Percentiles rank a stretch among this genome's conserved stretches.
Evolutionary conservation across 1,140 invertebrate species (phyloP).

Genomic region (Octopus sinensis): DNA sequence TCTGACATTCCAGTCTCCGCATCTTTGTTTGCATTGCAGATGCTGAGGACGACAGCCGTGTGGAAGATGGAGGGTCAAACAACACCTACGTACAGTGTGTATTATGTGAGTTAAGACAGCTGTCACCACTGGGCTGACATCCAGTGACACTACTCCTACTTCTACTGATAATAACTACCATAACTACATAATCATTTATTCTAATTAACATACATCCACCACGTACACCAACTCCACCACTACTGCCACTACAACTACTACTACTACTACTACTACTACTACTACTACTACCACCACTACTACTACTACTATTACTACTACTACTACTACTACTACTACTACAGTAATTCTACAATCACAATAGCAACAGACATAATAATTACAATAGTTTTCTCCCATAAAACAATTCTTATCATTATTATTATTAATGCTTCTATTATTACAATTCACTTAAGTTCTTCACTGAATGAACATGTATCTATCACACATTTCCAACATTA

Average conservation of each 20-base stretch:
- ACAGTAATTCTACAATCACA: too few relatives aligned
- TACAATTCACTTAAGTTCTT: too few relatives aligned
- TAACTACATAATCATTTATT: not conserved
- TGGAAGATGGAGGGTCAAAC: constrained; percentile 16
- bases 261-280: not conserved
- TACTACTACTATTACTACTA: not conserved
- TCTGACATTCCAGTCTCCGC: constrained; percentile 15
- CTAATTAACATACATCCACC: too few relatives aligned
- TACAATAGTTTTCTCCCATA: too few relatives aligned
- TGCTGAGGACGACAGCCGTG: constrained; percentile 16
- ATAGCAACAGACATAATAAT: too few relatives aligned
- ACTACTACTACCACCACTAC: not conserved
- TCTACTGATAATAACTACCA: constrained; percentile 10
- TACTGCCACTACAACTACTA: not conserved
- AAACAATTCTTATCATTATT: too few relatives aligned
- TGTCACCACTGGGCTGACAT: constrained; percentile 8
- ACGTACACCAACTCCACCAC: too few relatives aligned
- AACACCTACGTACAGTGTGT: constrained; percentile 13
- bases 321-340: too few relatives aligned
- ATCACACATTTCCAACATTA: too few relatives aligned
- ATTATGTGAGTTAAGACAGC: constrained; percentile 15
- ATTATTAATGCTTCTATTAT: too few relatives aligned
- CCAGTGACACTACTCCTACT: constrained; percentile 8
- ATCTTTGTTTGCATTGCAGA: constrained; percentile 18
- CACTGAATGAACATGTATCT: too few relatives aligned